phyloP scores from a whole-genome alignment of 2,888 invertebrate species.

The Trichogramma dendrolimi region DNA sequence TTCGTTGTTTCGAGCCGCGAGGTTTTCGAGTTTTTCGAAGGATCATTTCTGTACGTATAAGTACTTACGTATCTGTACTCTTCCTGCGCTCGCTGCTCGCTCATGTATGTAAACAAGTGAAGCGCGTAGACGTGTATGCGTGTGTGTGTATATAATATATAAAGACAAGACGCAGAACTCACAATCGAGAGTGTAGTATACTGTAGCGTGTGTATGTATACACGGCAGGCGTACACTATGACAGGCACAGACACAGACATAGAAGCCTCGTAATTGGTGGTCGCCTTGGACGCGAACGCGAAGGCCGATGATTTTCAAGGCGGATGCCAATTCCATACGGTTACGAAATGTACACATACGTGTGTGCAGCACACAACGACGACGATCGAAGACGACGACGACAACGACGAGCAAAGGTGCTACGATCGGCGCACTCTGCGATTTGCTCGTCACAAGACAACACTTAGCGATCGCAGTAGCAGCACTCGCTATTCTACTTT shows the following conservation, averaged over 20 bases:
- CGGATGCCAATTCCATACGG: constrained; percentile 27
- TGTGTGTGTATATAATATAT: too few relatives aligned
- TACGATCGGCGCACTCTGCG: not conserved
- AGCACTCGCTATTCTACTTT: not conserved
- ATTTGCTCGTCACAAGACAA: not conserved
- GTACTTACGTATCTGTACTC: not conserved
- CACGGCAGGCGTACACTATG: too few relatives aligned
- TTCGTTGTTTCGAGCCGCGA: not conserved
- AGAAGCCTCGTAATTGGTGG: constrained; percentile 13
- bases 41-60: constrained; percentile 2
- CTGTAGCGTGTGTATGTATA: too few relatives aligned
- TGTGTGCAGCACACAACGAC: not conserved
- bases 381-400: not conserved
- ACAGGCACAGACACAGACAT: too few relatives aligned
- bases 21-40: constrained; percentile 8
- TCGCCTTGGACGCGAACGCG: constrained; percentile 24
- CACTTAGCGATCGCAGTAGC: not conserved
- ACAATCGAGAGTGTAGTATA: too few relatives aligned
- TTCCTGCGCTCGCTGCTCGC: not conserved
- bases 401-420: not conserved
- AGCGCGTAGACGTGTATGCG: too few relatives aligned
- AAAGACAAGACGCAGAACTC: too few relatives aligned
- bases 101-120: too few relatives aligned
- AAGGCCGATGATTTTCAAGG: constrained; percentile 28
- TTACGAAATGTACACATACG: constrained; percentile 13